phyloP scores from a whole-genome alignment of 2,888 invertebrate genomes.

The Halictus quadricinctus region DNA sequence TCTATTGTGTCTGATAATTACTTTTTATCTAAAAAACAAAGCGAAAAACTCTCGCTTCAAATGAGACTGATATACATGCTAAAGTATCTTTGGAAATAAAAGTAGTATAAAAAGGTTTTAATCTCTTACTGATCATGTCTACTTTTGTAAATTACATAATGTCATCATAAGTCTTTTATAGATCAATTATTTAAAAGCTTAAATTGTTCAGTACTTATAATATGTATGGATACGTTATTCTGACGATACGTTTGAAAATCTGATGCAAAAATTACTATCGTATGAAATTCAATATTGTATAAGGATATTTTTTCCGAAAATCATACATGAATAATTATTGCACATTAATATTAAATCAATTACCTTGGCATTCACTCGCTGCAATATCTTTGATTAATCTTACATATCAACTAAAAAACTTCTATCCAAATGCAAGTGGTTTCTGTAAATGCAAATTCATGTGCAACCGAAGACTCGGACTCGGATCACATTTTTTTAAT shows the following conservation, averaged over 20 bases:
- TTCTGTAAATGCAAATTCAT: conserved; percentile 39
- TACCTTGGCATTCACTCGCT: conserved; percentile 1
- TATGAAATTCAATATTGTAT: conserved; percentile 36
- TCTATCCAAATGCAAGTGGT: conserved; percentile 22
- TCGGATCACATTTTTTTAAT: conserved; percentile 11
- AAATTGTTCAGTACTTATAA: conserved; percentile 43
- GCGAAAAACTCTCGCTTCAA: conserved; percentile 19
- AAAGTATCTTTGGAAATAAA: conserved; percentile 24
- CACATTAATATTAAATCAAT: conserved; percentile 27
- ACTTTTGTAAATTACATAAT: conserved; percentile 51
- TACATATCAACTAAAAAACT: conserved; percentile 14
- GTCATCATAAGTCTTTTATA: conserved; percentile 42
- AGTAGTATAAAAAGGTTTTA: conserved; percentile 28
- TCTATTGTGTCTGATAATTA: conserved; percentile 31
- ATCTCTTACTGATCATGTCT: conserved; percentile 33
- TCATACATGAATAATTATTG: conserved; percentile 27
- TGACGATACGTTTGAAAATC: conserved; percentile 28
- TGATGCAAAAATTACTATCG: conserved; percentile 47
- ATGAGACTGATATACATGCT: conserved; percentile 4
- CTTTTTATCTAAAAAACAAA: conserved; percentile 12
- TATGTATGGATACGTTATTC: conserved; percentile 49
- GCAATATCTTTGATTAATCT: conserved; percentile 14
- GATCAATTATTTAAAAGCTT: conserved; percentile 46
- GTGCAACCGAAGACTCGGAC: conserved; percentile 30
- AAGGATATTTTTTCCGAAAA: conserved; percentile 20